Conservation (phyloP, 2,797 vertebrate species). For the Spondyliosoma cantharus region DNA sequence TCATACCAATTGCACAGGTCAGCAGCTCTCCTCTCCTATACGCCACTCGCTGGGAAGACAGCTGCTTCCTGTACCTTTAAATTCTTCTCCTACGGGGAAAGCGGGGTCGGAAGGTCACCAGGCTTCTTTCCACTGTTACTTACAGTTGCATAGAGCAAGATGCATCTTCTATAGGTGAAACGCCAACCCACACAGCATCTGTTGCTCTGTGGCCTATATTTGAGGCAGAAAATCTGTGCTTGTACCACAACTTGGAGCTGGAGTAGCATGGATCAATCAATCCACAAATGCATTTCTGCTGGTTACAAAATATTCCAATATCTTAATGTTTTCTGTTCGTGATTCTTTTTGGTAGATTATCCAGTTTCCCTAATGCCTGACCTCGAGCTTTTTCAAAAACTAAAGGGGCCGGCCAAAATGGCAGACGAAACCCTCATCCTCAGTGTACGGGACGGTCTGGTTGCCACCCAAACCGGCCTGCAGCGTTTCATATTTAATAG, state of each 20-base stretch:
- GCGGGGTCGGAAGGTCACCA: slow-evolving; percentile 49
- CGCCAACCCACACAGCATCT: neutral
- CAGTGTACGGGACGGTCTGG: neutral
- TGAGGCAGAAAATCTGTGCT: neutral
- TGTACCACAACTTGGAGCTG: neutral
- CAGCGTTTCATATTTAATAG: slow-evolving; percentile 51
- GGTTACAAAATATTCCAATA: neutral
- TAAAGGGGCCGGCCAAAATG: neutral
- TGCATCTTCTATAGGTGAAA: slow-evolving; percentile 10
- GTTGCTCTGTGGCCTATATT: neutral
- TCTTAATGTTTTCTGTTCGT: neutral
- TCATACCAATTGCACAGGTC: slow-evolving; percentile 71
- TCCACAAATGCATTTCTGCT: neutral
- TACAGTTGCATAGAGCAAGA: slow-evolving; percentile 38
- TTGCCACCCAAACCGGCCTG: slow-evolving; percentile 35
- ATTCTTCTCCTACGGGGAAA: slow-evolving; percentile 37
- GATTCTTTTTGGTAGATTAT: slow-evolving; percentile 15
- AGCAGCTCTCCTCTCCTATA: slow-evolving; percentile 62
- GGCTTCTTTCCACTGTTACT: slow-evolving; percentile 46
- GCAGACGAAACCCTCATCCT: slow-evolving; percentile 23
- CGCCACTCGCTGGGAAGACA: slow-evolving; percentile 66
- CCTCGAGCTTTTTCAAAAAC: neutral
- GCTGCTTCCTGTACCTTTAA: slow-evolving; percentile 59
- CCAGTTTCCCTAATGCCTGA: neutral
- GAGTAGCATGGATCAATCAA: neutral